Conservation (phyloP, 1,140 invertebrate species). For the Drusus annulatus region DNA sequence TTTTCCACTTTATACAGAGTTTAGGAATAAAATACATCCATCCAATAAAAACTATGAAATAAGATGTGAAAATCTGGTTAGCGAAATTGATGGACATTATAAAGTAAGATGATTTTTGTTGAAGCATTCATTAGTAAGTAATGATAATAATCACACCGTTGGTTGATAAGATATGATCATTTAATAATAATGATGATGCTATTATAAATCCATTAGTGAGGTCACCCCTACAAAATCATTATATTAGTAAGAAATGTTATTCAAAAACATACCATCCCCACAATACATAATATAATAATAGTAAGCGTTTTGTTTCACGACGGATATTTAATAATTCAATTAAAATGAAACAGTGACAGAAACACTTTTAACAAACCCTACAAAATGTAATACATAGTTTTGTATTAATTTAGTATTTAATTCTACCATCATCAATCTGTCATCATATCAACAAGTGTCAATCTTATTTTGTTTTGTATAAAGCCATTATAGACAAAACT, state of each 20-base stretch:
- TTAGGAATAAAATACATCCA: constrained; percentile 19
- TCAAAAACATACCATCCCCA: neutral
- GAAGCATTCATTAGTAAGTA: too few species aligned
- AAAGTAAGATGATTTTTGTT: too few species aligned
- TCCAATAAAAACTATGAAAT: constrained; percentile 17
- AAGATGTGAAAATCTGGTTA: neutral
- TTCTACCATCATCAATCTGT: too few species aligned
- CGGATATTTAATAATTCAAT: neutral
- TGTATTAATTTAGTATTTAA: too few species aligned
- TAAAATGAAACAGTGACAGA: neutral
- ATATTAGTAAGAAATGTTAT: neutral
- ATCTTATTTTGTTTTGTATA: too few species aligned
- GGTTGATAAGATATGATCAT: too few species aligned
- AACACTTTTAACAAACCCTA: neutral
- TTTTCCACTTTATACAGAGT: constrained; percentile 4
- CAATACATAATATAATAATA: neutral
- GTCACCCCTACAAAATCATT: neutral
- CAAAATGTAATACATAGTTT: neutral
- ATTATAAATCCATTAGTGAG: neutral
- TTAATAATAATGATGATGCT: too few species aligned
- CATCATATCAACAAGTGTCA: too few species aligned
- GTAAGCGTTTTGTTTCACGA: neutral
- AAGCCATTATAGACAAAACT: too few species aligned
- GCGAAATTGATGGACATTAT: neutral
- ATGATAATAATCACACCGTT: too few species aligned